These are phyloP conservation scores for Hormaphis cornu DNA, from an alignment of 1,140 invertebrate species.

Conservation along the genomic window DNA sequence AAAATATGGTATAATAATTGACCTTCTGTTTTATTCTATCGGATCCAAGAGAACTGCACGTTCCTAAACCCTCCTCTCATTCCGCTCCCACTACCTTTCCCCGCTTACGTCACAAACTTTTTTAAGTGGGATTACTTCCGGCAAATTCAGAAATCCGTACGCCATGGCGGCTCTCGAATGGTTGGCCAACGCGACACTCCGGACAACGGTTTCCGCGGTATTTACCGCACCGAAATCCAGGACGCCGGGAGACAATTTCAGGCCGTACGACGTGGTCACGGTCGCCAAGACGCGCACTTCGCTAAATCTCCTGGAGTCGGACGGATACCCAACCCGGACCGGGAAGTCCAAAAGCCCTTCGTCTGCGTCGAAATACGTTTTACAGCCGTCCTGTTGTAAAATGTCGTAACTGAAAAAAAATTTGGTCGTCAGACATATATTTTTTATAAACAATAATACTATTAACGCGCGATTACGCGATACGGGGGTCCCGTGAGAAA, in stretches of 20 bases:
- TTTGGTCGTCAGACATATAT: neutral
- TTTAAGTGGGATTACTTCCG: conserved; percentile 21
- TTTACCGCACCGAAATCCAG: conserved; percentile 1
- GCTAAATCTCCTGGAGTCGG: neutral
- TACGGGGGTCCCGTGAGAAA: too few relatives aligned
- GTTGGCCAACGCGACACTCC: neutral
- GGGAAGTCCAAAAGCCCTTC: neutral
- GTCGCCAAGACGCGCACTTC: neutral
- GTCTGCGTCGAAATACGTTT: neutral
- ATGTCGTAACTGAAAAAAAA: neutral
- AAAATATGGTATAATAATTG: too few relatives aligned
- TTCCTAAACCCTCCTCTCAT: too few relatives aligned
- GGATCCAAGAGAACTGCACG: too few relatives aligned
- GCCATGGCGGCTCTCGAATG: neutral
- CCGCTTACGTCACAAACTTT: too few relatives aligned
- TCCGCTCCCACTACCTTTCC: too few relatives aligned
- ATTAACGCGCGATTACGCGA: too few relatives aligned
- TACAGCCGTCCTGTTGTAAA: neutral
- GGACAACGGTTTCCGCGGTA: conserved; percentile 10
- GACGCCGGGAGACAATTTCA: neutral
- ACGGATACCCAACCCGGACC: neutral
- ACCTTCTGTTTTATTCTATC: too few relatives aligned
- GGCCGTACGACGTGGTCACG: neutral
- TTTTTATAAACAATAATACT: too few relatives aligned
- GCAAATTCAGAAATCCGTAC: conserved; percentile 4